These are phyloP conservation scores for Chydorus sphaericus DNA, from an alignment of 2,888 invertebrate species.

Conservation along the genomic window DNA sequence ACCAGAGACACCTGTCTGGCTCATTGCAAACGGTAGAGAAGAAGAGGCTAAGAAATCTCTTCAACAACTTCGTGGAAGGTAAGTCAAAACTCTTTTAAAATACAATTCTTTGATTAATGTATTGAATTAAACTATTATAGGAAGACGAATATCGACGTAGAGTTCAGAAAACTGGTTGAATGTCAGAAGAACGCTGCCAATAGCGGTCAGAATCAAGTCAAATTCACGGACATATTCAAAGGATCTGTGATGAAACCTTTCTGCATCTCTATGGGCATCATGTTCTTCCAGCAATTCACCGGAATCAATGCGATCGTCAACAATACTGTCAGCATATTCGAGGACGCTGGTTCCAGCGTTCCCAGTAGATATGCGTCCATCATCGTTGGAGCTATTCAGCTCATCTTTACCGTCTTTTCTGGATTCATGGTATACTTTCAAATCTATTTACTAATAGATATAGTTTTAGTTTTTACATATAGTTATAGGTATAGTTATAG, in stretches of 20 bases:
- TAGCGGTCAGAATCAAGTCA: neutral
- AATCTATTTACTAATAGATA: no score
- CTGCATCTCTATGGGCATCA: slow-evolving; percentile 13
- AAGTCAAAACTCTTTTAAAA: no score
- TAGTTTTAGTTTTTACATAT: no score
- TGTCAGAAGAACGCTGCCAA: slow-evolving; percentile 37
- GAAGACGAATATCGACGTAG: slow-evolving; percentile 57
- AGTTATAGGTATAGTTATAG: no score
- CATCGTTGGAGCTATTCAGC: slow-evolving; percentile 12
- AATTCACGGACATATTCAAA: slow-evolving; percentile 43
- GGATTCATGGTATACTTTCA: slow-evolving; percentile 8
- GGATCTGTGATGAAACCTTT: slow-evolving; percentile 15
- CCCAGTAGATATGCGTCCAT: slow-evolving; percentile 13
- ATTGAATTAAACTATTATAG: no score
- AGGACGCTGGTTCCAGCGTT: slow-evolving; percentile 11
- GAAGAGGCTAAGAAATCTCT: slow-evolving; percentile 62
- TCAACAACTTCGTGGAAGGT: slow-evolving; percentile 63
- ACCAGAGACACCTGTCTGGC: slow-evolving; percentile 89
- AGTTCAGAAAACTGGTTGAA: slow-evolving; percentile 51
- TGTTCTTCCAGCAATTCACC: slow-evolving; percentile 18
- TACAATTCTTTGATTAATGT: no score
- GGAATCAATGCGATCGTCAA: slow-evolving; percentile 16
- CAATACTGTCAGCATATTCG: slow-evolving; percentile 17
- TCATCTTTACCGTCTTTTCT: slow-evolving; percentile 7
- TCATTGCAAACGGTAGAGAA: slow-evolving; percentile 57